Percentiles rank a stretch among this genome's conserved stretches.
Conservation (phyloP, 1,140 invertebrate genomes). For the Eueides isabella region DNA sequence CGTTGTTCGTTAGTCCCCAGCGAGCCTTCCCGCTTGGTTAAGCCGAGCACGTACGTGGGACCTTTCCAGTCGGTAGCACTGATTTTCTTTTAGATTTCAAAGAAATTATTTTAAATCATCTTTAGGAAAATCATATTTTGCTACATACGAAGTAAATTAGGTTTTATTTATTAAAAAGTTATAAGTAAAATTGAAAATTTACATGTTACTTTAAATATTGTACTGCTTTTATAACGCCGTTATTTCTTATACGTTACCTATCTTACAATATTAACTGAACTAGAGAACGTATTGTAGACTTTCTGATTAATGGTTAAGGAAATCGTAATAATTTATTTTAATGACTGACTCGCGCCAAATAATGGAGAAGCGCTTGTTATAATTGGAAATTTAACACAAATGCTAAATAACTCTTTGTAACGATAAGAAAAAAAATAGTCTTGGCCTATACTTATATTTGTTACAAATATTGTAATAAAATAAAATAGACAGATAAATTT, state of each 20-base stretch:
- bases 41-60: constrained; percentile 72
- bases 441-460: no score
- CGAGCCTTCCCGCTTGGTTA: constrained; percentile 65
- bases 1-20: constrained; percentile 71
- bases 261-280: background rate
- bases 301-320: constrained; percentile 6
- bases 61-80: constrained; percentile 72
- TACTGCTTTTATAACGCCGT: background rate
- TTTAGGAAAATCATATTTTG: constrained; percentile 14
- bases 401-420: background rate
- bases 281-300: background rate
- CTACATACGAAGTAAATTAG: background rate
- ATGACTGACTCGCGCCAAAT: constrained; percentile 22
- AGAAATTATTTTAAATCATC: constrained; percentile 39
- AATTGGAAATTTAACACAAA: constrained; percentile 16
- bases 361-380: constrained; percentile 12
- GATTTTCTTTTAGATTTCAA: constrained; percentile 67
- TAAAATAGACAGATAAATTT: no score
- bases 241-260: background rate
- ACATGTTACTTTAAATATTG: background rate
- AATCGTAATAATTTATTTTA: constrained; percentile 23
- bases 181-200: no score
- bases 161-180: no score
- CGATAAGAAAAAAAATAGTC: background rate
- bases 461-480: no score